Evolutionary conservation across 2,797 vertebrate genomes (phyloP), one percentile per base, ranked within the genome.

Genomic region (Gouania willdenowi): DNA sequence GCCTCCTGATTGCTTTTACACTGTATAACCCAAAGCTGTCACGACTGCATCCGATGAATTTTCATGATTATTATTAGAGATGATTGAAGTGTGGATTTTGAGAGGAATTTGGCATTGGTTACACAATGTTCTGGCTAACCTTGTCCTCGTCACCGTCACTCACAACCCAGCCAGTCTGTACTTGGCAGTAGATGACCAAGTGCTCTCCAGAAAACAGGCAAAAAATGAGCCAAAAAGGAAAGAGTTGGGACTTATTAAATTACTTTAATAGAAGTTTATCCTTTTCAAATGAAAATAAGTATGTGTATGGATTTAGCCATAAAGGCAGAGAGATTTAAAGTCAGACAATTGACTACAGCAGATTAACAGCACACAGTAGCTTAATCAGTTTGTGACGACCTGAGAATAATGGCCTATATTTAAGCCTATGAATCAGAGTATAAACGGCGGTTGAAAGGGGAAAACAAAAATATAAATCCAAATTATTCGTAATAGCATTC

Each of bases 71-170:
- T 31, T 5, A 41, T 49, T 70, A 55, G 72, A 77, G 43, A 66
- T 8, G 8, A 34, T 39, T 36, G 50, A 54, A 52, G 56, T 43
- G 25, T 41, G 30, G 40, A 29, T 57, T 64, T 72, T 72, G 37
- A 50, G 20, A 7, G 26, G 8, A 6, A 13, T 27, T 56, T 55
- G 69, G 74, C 68, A 35, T 1, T 7, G 49, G 24, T 30, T 43
- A 30, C 5, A 13, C 24, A 5, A 14, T 27, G 40, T 67, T 61
- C 62, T 86, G 81, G 80, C 82, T 81, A 87, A 88, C 83, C 82
- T 89, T 87, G 81, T 48, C 66, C 28, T n/a, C 12, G 36, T 73
- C 47, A 47, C 52, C 63, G 65, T 66, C 74, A 67, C 39, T 53
- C 37, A 66, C 50, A 14, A 54, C 54, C 29, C 46, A 62, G 58